Conservation (phyloP, 53 echinoderm and acorn worm genomes). For the Paelopatides confundens region DNA sequence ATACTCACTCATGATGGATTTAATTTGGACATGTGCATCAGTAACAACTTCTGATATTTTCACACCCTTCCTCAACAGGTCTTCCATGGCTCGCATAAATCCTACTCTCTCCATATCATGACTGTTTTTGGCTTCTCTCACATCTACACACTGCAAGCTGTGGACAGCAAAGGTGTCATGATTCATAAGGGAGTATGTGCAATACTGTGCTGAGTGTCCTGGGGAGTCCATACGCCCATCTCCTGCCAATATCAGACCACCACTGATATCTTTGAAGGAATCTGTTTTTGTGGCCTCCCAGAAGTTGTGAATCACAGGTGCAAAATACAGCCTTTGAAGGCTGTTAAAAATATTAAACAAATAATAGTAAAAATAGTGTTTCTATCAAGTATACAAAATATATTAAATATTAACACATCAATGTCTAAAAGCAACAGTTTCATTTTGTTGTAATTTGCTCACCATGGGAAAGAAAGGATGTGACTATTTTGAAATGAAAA, state of each 20-base stretch:
- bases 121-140: not conserved
- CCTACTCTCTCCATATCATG: slow-evolving; percentile 22
- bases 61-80: not conserved
- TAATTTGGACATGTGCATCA: not conserved
- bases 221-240: slow-evolving; percentile 20
- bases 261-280: not conserved
- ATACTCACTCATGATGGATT: slow-evolving; percentile 13
- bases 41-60: not conserved
- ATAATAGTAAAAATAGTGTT: too few relatives aligned
- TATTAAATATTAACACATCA: too few relatives aligned
- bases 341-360: not conserved
- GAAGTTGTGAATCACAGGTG: not conserved
- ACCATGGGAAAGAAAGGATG: too few relatives aligned
- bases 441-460: too few relatives aligned
- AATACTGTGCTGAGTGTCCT: not conserved
- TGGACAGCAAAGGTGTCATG: not conserved
- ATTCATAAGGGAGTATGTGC: slow-evolving; percentile 1
- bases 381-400: too few relatives aligned
- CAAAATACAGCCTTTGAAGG: not conserved
- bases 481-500: too few relatives aligned
- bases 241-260: not conserved
- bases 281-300: not conserved
- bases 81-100: not conserved
- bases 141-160: not conserved
- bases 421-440: too few relatives aligned